Conservation (phyloP, 1,140 invertebrate species). For the Neodiprion pinetum region DNA sequence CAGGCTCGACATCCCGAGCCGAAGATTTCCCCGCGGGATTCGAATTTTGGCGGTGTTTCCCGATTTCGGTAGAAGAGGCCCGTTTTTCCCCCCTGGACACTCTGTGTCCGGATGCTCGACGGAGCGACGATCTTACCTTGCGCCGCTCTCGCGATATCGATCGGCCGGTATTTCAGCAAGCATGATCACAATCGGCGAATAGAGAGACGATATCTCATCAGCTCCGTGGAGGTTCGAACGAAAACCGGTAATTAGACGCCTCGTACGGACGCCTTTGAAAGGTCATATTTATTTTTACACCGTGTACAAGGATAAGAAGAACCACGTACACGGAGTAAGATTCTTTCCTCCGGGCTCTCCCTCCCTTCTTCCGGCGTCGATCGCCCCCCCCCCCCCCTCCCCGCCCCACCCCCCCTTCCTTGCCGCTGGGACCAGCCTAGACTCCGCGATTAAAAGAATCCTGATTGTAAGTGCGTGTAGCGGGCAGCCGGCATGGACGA, state of each 20-base stretch:
- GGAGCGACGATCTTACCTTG: not conserved
- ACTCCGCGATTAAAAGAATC: not conserved
- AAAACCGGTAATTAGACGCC: not conserved
- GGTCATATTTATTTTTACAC: not conserved
- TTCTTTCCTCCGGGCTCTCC: not conserved
- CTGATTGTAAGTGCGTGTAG: not conserved
- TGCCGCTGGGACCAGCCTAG: too few relatives aligned
- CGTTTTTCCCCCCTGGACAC: not conserved
- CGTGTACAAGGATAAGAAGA: too few relatives aligned
- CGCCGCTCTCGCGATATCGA: not conserved
- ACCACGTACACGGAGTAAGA: too few relatives aligned
- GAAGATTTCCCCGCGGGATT: not conserved
- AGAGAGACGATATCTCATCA: too few relatives aligned
- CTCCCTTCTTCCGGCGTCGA: too few relatives aligned
- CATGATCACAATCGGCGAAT: too few relatives aligned
- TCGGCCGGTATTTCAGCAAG: too few relatives aligned
- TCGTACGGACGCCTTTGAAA: not conserved
- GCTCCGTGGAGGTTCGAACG: too few relatives aligned
- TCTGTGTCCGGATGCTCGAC: not conserved
- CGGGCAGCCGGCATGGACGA: too few relatives aligned
- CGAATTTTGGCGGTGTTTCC: not conserved
- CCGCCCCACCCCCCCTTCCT: too few relatives aligned
- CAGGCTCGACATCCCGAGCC: conserved; percentile 46
- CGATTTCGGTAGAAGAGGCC: not conserved
- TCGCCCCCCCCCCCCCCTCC: too few relatives aligned